A percentile compares a stretch with the other conserved stretches of the same genome.
Evolutionary conservation across 2,113 vertebrate genomes (phyloP).

Genomic region (Pitta sordida): DNA sequence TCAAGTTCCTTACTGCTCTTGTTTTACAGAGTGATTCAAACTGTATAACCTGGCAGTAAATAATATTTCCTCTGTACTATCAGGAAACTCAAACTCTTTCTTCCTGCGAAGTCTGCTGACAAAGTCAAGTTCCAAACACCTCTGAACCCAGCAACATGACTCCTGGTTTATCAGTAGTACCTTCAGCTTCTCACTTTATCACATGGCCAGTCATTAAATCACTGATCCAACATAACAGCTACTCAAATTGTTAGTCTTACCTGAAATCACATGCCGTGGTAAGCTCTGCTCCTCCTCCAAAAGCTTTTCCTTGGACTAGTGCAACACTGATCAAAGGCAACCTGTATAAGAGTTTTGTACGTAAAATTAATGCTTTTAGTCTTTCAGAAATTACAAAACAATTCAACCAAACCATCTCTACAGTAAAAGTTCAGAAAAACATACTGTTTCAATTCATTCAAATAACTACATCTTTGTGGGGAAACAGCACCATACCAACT

Average conservation of each 20-base stretch:
- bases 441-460: neutral
- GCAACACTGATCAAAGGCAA: conserved; percentile 92
- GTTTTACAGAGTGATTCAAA: neutral
- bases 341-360: conserved; percentile 66
- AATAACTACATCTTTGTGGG: neutral
- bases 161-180: neutral
- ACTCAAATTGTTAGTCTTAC: conserved; percentile 59
- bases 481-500: neutral
- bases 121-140: neutral
- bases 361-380: neutral
- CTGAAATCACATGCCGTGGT: conserved; percentile 95
- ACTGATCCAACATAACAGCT: neutral
- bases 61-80: neutral
- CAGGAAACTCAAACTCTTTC: neutral
- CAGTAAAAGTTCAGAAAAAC: neutral
- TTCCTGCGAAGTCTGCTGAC: neutral
- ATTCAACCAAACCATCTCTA: neutral
- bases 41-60: neutral
- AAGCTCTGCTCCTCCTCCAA: conserved; percentile 93
- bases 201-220: neutral
- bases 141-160: neutral
- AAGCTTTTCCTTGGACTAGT: conserved; percentile 86
- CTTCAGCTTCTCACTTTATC: neutral
- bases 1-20: neutral
- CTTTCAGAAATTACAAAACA: neutral